Evolutionary conservation across 2,797 vertebrate species (phyloP).

Genomic region (Hoplostethus atlanticus): DNA sequence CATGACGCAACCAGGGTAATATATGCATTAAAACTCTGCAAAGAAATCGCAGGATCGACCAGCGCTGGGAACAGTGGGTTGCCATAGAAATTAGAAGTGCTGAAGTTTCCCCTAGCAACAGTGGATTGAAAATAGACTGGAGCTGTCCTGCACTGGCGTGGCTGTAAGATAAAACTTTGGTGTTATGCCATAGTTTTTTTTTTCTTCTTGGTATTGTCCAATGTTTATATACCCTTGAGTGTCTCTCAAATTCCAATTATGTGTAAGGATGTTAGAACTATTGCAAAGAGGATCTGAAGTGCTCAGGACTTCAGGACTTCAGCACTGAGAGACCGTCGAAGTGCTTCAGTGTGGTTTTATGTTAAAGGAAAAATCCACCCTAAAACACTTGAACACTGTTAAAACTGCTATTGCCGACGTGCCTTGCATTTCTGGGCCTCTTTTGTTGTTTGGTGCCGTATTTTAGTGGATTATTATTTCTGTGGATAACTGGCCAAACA

Average conservation of each 20-base stretch:
- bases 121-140: conserved; percentile 69
- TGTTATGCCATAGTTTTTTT: conserved; percentile 7
- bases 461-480: too few species aligned
- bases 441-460: too few species aligned
- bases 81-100: conserved; percentile 77
- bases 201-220: background rate
- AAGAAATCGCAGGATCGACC: conserved; percentile 64
- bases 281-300: background rate
- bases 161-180: conserved; percentile 50
- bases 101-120: conserved; percentile 79
- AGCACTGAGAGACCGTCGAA: background rate
- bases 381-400: too few species aligned
- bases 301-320: background rate
- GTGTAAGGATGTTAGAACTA: too few species aligned
- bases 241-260: conserved; percentile 7
- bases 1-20: conserved; percentile 56
- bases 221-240: conserved; percentile 5
- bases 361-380: too few species aligned
- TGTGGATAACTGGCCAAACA: too few species aligned
- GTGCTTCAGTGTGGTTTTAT: background rate
- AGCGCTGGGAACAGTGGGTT: conserved; percentile 69
- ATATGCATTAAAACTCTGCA: conserved; percentile 74
- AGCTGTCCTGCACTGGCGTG: conserved; percentile 58
- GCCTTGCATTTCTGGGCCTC: too few species aligned
- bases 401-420: too few species aligned